Evolutionary conservation across 2,113 vertebrate genomes (phyloP).

Genomic region (Larimichthys crocea): DNA sequence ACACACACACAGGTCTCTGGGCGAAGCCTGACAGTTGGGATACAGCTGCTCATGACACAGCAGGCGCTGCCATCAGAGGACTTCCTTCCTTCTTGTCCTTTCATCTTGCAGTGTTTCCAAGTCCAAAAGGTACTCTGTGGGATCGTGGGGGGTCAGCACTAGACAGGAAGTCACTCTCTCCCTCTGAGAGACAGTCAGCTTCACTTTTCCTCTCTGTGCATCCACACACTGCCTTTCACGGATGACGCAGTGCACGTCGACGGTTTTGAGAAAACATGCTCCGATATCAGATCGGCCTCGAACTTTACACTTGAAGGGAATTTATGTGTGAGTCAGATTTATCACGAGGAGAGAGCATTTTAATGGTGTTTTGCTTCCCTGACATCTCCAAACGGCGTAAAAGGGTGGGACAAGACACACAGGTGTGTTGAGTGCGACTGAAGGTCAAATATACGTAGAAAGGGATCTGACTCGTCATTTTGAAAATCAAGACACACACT

Average conservation of each 20-base stretch:
- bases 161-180: slow-evolving; percentile 37
- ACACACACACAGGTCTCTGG: background rate
- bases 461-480: background rate
- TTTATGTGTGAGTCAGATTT: background rate
- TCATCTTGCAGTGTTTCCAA: slow-evolving; percentile 43
- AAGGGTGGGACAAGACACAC: background rate
- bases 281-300: background rate
- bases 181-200: background rate
- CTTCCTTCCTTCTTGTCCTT: slow-evolving; percentile 58
- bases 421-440: no score
- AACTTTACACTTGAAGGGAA: background rate
- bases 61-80: slow-evolving; percentile 29
- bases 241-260: background rate
- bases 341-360: background rate
- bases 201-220: background rate
- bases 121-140: background rate
- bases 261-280: background rate
- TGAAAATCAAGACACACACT: background rate
- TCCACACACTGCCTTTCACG: background rate
- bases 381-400: background rate
- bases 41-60: slow-evolving; percentile 36
- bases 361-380: background rate
- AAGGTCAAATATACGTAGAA: no score
- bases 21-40: slow-evolving; percentile 28
- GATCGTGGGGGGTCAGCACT: slow-evolving; percentile 3